A percentile compares a stretch with the other conserved stretches of the same genome.
phyloP scores from a whole-genome alignment of 2,113 vertebrate species.

The Marcusenius ussheri region DNA sequence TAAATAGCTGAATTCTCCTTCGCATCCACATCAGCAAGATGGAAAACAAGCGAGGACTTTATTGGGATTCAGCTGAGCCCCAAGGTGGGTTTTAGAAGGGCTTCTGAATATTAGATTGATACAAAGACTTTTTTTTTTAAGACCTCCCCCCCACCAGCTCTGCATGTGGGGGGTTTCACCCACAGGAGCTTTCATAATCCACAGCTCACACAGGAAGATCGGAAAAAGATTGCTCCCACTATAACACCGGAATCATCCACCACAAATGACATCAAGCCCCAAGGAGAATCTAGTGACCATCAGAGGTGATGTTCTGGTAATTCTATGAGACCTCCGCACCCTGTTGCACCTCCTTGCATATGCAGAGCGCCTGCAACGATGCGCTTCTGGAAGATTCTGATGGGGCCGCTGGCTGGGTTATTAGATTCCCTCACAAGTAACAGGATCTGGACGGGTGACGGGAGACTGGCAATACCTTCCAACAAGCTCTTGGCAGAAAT shows the following conservation, averaged over 20 bases:
- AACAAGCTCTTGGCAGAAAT: conserved; percentile 4
- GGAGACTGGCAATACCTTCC: conserved; percentile 11
- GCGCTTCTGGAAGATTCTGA: neutral
- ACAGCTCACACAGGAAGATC: neutral
- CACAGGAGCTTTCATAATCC: neutral
- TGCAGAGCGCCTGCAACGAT: neutral
- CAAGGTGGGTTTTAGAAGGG: conserved; percentile 22
- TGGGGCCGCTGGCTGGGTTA: neutral
- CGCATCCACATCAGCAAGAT: conserved; percentile 12
- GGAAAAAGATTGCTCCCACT: neutral
- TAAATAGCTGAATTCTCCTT: conserved; percentile 26
- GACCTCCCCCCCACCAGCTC: neutral
- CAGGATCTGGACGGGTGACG: neutral
- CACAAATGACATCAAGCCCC: neutral
- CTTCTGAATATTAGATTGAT: conserved; percentile 19
- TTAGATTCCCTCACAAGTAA: conserved; percentile 3
- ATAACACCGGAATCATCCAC: neutral
- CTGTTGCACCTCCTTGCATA: neutral
- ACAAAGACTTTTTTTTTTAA: neutral
- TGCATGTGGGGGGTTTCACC: neutral
- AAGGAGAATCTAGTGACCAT: conserved; percentile 11
- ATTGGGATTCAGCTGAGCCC: conserved; percentile 22
- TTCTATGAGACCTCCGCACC: neutral
- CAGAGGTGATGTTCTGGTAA: neutral
- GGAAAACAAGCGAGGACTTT: conserved; percentile 6